Evolutionary conservation across 2,113 vertebrate species (phyloP).

Genomic region (Trochalopteron elliotii): DNA sequence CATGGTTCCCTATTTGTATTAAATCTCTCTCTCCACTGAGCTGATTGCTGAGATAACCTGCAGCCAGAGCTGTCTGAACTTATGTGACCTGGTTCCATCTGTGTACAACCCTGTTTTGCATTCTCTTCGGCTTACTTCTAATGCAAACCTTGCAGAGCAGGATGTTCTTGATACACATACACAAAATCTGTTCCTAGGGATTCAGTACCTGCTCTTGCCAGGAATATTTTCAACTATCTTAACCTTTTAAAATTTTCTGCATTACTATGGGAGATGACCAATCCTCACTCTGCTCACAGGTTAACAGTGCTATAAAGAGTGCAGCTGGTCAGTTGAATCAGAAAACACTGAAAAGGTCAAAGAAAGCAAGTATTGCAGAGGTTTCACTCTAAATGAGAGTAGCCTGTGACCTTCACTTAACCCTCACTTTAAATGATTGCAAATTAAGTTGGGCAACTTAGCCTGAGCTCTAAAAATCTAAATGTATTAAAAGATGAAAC

Average conservation of each 20-base stretch:
- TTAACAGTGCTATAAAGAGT: conserved; percentile 50
- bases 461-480: conserved; percentile 37
- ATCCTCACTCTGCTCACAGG: conserved; percentile 28
- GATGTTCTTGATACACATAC: background rate
- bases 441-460: conserved; percentile 50
- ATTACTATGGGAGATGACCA: conserved; percentile 32
- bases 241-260: conserved; percentile 45
- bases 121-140: background rate
- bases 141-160: conserved; percentile 1
- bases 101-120: background rate
- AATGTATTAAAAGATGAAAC: conserved; percentile 42
- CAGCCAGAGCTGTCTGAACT: conserved; percentile 1
- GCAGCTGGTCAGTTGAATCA: conserved; percentile 37
- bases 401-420: conserved; percentile 63
- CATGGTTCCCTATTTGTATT: background rate
- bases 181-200: background rate
- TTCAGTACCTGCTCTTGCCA: conserved; percentile 6
- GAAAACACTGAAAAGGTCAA: conserved; percentile 60
- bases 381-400: conserved; percentile 51
- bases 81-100: background rate
- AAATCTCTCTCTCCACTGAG: background rate
- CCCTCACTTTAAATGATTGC: conserved; percentile 53
- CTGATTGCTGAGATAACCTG: background rate
- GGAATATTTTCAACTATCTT: conserved; percentile 37
- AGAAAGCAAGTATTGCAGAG: background rate